These are phyloP conservation scores for Bombus balteatus DNA, from an alignment of 1,140 invertebrate genomes.

Conservation along the genomic window DNA sequence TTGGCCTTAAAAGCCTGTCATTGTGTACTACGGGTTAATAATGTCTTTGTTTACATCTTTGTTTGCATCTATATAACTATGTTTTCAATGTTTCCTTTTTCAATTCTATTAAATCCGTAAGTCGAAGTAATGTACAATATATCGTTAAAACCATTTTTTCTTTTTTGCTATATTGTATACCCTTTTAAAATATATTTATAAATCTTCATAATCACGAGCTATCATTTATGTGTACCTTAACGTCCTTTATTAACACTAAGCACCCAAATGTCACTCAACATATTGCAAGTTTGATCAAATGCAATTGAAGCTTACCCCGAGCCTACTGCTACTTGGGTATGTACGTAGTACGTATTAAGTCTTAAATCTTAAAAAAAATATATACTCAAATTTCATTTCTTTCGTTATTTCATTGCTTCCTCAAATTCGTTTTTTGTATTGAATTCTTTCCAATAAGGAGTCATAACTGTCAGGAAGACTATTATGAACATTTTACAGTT, in stretches of 20 bases:
- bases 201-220: slow-evolving; percentile 37
- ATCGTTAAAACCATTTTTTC: slow-evolving; percentile 28
- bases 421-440: not conserved
- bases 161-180: slow-evolving; percentile 20
- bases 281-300: slow-evolving; percentile 59
- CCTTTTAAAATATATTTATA: slow-evolving; percentile 61
- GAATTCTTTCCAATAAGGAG: not conserved
- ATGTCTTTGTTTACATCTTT: slow-evolving; percentile 39
- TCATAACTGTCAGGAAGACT: not conserved
- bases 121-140: slow-evolving; percentile 39
- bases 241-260: slow-evolving; percentile 43
- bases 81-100: not conserved
- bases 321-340: slow-evolving; percentile 71
- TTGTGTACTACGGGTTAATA: slow-evolving; percentile 38
- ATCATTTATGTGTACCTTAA: slow-evolving; percentile 14
- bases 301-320: slow-evolving; percentile 58
- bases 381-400: not conserved
- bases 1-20: slow-evolving; percentile 22
- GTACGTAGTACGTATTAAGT: slow-evolving; percentile 49
- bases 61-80: slow-evolving; percentile 20
- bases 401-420: not conserved
- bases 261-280: slow-evolving; percentile 31
- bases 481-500: slow-evolving; percentile 23
- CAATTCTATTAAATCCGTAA: slow-evolving; percentile 23
- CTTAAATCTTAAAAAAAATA: slow-evolving; percentile 56